phyloP scores from a whole-genome alignment of 1,140 invertebrate genomes.

The Coptotermes formosanus region DNA sequence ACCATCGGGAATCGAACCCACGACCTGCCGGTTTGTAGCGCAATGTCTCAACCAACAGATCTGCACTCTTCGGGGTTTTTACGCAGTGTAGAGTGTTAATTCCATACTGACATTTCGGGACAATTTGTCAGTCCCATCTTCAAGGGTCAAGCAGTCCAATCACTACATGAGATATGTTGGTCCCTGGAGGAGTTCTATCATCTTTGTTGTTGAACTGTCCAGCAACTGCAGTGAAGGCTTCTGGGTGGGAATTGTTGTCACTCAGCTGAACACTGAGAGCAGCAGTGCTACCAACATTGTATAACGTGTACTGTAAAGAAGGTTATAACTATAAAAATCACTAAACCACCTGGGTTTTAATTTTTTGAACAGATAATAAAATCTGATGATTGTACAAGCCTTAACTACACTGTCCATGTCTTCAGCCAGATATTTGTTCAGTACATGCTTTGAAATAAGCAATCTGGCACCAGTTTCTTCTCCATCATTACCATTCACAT shows the following conservation, averaged over 20 bases:
- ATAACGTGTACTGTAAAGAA: constrained; percentile 67
- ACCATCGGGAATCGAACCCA: too few species aligned
- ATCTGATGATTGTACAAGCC: constrained; percentile 45
- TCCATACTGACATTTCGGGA: too few species aligned
- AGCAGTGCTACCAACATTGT: constrained; percentile 70
- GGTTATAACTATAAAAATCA: neutral
- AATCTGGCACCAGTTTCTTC: constrained; percentile 66
- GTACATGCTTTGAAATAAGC: constrained; percentile 82
- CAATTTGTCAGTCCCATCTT: too few species aligned
- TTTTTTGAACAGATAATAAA: neutral
- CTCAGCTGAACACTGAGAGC: constrained; percentile 66
- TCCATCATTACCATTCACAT: constrained; percentile 52
- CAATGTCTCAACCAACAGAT: too few species aligned
- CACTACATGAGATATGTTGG: constrained; percentile 92
- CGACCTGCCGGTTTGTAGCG: too few species aligned
- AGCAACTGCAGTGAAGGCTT: constrained; percentile 83
- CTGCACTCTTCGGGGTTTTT: too few species aligned
- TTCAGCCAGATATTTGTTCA: constrained; percentile 99
- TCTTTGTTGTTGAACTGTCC: constrained; percentile 81
- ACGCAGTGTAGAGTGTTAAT: too few species aligned
- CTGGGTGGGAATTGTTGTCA: too few species aligned
- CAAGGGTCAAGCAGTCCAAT: too few species aligned
- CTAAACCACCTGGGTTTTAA: neutral
- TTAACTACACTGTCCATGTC: constrained; percentile 95
- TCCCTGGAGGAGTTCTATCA: constrained; percentile 85